Percentiles rank a stretch among this genome's conserved stretches.
Evolutionary conservation across 2,797 vertebrate species (phyloP).

Genomic region (Tauraco hartlaubi): DNA sequence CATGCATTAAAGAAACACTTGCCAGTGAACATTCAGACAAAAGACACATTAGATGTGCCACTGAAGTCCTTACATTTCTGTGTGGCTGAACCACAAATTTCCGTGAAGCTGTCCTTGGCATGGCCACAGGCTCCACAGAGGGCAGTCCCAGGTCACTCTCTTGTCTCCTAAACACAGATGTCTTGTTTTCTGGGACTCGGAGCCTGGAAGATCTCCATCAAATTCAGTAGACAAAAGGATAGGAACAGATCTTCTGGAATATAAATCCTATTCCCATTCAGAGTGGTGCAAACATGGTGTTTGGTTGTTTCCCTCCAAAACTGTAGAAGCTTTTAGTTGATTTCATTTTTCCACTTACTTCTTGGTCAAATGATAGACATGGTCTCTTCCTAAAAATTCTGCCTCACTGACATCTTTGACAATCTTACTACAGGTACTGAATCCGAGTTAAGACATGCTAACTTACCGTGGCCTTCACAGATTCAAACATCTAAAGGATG

Average conservation of each 20-base stretch:
- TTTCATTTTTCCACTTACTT: background rate
- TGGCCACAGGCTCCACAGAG: background rate
- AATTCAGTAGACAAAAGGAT: background rate
- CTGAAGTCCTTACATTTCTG: background rate
- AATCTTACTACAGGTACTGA: background rate
- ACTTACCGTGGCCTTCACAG: background rate
- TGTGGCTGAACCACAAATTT: background rate
- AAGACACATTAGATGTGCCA: background rate
- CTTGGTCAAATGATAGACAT: background rate
- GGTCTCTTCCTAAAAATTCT: background rate
- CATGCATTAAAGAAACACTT: background rate
- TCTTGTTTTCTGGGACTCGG: background rate
- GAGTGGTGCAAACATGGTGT: background rate
- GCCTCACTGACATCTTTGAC: background rate
- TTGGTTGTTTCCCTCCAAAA: background rate
- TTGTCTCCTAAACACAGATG: background rate
- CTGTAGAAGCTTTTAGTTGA: background rate
- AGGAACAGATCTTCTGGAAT: background rate
- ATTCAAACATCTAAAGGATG: background rate
- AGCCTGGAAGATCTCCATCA: background rate
- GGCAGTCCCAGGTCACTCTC: background rate
- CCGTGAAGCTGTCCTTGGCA: background rate
- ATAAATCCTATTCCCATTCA: background rate
- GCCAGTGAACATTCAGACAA: background rate
- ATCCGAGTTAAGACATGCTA: background rate